A percentile compares a stretch with the other conserved stretches of the same genome.
Evolutionary conservation across 2,888 invertebrate genomes (phyloP).

Genomic region (Brachyptera risi): DNA sequence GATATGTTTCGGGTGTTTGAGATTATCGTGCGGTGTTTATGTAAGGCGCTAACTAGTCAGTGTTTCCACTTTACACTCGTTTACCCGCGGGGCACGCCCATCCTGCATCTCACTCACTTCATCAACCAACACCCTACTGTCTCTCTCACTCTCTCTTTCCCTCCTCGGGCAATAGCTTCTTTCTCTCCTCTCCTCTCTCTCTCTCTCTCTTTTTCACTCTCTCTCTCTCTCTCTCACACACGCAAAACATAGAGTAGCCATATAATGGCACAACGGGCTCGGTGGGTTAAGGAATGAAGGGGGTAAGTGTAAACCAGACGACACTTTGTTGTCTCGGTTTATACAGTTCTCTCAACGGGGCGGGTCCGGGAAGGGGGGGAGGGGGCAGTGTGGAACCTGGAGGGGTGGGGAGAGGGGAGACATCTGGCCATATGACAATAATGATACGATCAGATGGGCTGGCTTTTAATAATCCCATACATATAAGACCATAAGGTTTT

Average conservation of each 20-base stretch:
- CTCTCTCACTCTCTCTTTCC: background rate
- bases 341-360: background rate
- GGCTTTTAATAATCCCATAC: background rate
- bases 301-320: background rate
- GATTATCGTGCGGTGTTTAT: too few relatives aligned
- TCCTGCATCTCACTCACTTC: background rate
- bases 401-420: too few relatives aligned
- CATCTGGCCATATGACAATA: slow-evolving; percentile 7
- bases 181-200: background rate
- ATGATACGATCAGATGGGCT: background rate
- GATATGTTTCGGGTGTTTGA: too few relatives aligned
- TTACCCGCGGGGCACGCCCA: background rate
- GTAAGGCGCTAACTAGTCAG: too few relatives aligned
- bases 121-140: too few relatives aligned
- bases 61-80: background rate
- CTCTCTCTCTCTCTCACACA: slow-evolving; percentile 6
- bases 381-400: background rate
- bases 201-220: background rate
- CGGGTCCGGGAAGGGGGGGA: background rate
- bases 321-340: slow-evolving; percentile 10
- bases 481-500: too few relatives aligned
- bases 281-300: background rate
- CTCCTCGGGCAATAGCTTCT: too few relatives aligned
- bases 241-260: background rate
- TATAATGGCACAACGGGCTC: background rate